Conservation (phyloP, 2,888 invertebrate genomes). For the Synergus japonicus region DNA sequence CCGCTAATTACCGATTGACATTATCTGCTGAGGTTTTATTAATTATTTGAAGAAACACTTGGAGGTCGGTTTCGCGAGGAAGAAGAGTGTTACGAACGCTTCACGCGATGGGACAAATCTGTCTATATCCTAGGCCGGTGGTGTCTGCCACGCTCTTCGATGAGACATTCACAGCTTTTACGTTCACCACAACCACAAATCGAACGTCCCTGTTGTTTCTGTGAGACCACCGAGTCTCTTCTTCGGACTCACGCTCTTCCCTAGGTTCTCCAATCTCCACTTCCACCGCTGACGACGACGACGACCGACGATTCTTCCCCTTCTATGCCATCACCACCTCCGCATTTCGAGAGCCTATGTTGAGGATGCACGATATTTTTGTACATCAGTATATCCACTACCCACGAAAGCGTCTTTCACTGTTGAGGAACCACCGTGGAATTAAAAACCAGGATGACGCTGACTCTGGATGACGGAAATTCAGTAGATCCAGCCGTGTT, state of each 20-base stretch:
- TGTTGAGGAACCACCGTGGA: not conserved
- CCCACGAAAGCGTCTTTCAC: constrained; percentile 43
- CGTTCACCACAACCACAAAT: constrained; percentile 38
- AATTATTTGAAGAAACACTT: not conserved
- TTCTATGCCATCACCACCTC: constrained; percentile 29
- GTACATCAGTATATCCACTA: constrained; percentile 48
- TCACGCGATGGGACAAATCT: constrained; percentile 38
- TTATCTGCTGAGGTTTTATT: not conserved
- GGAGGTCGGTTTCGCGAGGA: not conserved
- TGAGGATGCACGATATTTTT: constrained; percentile 59
- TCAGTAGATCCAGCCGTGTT: not conserved
- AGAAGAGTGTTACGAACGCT: constrained; percentile 25
- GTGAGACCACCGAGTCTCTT: constrained; percentile 39
- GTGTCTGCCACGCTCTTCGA: constrained; percentile 26
- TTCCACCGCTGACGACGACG: constrained; percentile 49
- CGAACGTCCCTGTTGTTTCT: constrained; percentile 8
- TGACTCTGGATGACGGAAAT: constrained; percentile 7
- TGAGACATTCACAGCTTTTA: constrained; percentile 34
- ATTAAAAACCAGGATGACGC: not conserved
- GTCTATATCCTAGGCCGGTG: constrained; percentile 3
- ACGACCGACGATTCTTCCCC: constrained; percentile 46
- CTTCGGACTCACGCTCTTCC: constrained; percentile 34
- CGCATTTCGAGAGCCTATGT: constrained; percentile 17
- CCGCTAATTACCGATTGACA: not conserved
- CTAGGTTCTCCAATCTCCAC: constrained; percentile 43